Conservation (phyloP, 2,797 vertebrate genomes). For the Triplophysa yarkandensis region DNA sequence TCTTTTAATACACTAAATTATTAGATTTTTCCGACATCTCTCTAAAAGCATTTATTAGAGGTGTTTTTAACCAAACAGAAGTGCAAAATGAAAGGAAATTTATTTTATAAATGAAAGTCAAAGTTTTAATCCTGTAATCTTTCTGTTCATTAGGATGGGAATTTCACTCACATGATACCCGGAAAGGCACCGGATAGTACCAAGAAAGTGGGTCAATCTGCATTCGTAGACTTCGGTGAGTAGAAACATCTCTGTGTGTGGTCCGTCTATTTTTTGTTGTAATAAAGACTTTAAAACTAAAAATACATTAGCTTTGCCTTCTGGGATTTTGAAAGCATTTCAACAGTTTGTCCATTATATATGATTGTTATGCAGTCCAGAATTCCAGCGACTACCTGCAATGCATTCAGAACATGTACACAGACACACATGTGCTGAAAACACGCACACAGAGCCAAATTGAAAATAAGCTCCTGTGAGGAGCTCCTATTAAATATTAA, state of each 20-base stretch:
- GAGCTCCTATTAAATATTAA: constrained; percentile 75
- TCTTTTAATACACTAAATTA: constrained; percentile 13
- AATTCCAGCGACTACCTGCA: background rate
- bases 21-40: constrained; percentile 3
- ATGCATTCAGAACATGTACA: constrained; percentile 18
- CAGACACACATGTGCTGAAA: constrained; percentile 35
- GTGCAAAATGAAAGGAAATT: background rate
- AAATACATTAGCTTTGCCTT: constrained; percentile 7
- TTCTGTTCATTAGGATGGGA: constrained; percentile 80
- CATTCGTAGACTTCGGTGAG: constrained; percentile 95
- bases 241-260: constrained; percentile 17
- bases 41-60: background rate
- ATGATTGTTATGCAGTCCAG: background rate
- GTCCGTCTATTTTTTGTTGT: constrained; percentile 30
- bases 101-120: background rate
- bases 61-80: background rate
- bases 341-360: background rate
- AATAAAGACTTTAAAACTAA: background rate
- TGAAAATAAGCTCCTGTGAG: constrained; percentile 64
- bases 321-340: background rate
- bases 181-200: constrained; percentile 59
- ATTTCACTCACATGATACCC: constrained; percentile 72
- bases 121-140: constrained; percentile 41
- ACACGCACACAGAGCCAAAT: constrained; percentile 56
- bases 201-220: constrained; percentile 82